Base-by-base conservation (phyloP, 2,797 vertebrate genomes). In the Rhinichthys osculus region DNA sequence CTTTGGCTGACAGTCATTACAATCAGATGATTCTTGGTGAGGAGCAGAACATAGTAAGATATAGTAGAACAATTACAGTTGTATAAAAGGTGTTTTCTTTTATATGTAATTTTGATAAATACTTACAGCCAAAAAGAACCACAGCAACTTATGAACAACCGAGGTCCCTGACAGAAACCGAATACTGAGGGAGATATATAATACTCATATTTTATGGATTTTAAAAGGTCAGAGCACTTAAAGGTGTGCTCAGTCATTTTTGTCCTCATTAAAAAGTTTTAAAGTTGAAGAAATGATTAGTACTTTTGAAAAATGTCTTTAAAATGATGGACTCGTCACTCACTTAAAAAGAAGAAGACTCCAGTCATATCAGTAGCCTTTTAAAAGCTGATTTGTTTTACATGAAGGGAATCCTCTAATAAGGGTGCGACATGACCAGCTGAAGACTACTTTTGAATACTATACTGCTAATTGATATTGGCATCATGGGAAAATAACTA, bases 1-100 rank as follows among this genome's bases (percentile, higher is more conserved):
- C 93, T 91, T 91, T 71, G 66, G 85, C 89, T 72, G 85, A 85
- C 90, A 93, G 90, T 91, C 90, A 87, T 88, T 91, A 91, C 84
- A 89, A 84, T 44, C 38, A 70, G 62, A 47, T 59, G 13, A 62
- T 62, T 59, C 23, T 62, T 27, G 35, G 54, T 7, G 88, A 84
- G 80, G 52, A 69, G 82, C 71, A 52, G 67, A 74, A 71, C 21
- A 30, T 66, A 13, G 19, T 57, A 50, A 71, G 21, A 64, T 19
- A 44, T 44, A 30, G 40, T 47, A 21, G 17, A n/a, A 30, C 27
- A 78, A 67, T 33, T 66, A 47, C n/a, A 35, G 71, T 44, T 19
- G 23, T 74, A 50, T 42, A 44, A 59, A 27, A 42, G 40, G n/a
- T 44, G 70, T 64, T 74, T 73, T 74, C 40, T 64, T 62, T 83